Percentiles rank a stretch among this genome's conserved stretches.
These are phyloP conservation scores for Stictocephala bisonia DNA, from an alignment of 2,888 invertebrate species.

Conservation along the genomic window DNA sequence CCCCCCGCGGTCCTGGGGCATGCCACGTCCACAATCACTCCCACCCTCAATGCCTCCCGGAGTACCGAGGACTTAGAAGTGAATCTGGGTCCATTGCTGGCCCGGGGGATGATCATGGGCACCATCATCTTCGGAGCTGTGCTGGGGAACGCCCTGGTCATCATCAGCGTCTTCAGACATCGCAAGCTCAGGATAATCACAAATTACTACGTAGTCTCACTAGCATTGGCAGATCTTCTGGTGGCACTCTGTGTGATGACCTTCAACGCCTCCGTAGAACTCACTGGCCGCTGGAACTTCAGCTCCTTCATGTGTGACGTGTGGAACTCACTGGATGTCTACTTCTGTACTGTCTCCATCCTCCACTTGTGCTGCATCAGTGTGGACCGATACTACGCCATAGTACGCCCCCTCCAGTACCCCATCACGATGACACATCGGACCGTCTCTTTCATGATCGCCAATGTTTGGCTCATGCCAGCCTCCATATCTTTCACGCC, in stretches of 20 bases:
- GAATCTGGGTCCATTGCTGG: constrained; percentile 49
- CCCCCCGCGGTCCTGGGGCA: background rate
- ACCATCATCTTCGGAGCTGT: constrained; percentile 90
- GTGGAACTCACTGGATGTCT: constrained; percentile 94
- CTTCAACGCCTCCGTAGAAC: constrained; percentile 89
- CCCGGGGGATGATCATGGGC: constrained; percentile 71
- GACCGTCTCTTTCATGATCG: constrained; percentile 71
- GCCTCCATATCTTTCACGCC: constrained; percentile 74
- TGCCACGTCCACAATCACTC: constrained; percentile 12
- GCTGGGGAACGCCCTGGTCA: constrained; percentile 92
- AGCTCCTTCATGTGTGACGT: constrained; percentile 92
- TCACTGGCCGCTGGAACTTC: constrained; percentile 87
- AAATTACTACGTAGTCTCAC: constrained; percentile 94
- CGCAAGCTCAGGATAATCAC: constrained; percentile 88
- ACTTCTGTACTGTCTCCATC: constrained; percentile 92
- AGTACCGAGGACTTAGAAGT: constrained; percentile 17
- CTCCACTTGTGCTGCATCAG: constrained; percentile 95
- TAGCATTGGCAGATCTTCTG: constrained; percentile 93
- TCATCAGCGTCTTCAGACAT: constrained; percentile 84
- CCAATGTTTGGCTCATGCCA: constrained; percentile 71
- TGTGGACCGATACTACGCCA: constrained; percentile 92
- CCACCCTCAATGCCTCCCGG: constrained; percentile 1
- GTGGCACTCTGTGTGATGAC: constrained; percentile 94
- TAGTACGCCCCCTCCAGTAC: constrained; percentile 91
- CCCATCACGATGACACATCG: constrained; percentile 90